Percentiles rank a stretch among this genome's conserved stretches.
Conservation (phyloP, 2,888 invertebrate species). For the Drosophila pseudotalamancana region DNA sequence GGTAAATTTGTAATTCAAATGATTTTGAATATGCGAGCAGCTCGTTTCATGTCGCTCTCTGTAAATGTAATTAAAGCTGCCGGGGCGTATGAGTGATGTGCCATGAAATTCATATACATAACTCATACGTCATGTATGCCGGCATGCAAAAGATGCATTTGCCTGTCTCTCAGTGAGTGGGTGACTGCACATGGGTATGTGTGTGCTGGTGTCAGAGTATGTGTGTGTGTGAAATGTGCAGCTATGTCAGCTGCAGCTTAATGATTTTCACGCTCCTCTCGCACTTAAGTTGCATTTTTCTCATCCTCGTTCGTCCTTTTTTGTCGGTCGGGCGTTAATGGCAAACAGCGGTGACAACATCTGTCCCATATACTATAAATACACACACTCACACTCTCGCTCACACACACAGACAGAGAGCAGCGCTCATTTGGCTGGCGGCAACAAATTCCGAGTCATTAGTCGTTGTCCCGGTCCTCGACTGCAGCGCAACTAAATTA, state of each 20-base stretch:
- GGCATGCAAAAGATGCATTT: conserved; percentile 40
- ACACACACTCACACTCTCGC: conserved; percentile 4
- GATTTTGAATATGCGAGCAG: background rate
- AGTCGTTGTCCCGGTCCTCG: conserved; percentile 62
- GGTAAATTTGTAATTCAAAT: conserved; percentile 1
- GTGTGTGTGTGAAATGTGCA: conserved; percentile 21
- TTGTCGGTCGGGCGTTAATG: conserved; percentile 67
- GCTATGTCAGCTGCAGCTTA: conserved; percentile 64
- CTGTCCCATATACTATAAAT: conserved; percentile 25
- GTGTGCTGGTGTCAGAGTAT: conserved; percentile 6
- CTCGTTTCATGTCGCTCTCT: background rate
- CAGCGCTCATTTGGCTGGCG: conserved; percentile 72
- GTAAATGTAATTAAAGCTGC: conserved; percentile 57
- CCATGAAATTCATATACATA: conserved; percentile 61
- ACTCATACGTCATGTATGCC: conserved; percentile 70
- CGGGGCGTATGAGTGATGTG: conserved; percentile 63
- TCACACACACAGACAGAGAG: conserved; percentile 7
- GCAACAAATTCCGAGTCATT: conserved; percentile 75
- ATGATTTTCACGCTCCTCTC: conserved; percentile 70
- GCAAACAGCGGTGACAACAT: conserved; percentile 72
- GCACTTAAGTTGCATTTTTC: conserved; percentile 66
- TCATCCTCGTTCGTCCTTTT: conserved; percentile 25
- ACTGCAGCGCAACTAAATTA: conserved; percentile 55
- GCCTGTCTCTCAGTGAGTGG: conserved; percentile 25
- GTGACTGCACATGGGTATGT: conserved; percentile 6